Evolutionary conservation across 2,888 invertebrate species (phyloP), one percentile per base, ranked within the genome.

Genomic region (Ectemnius cavifrons): DNA sequence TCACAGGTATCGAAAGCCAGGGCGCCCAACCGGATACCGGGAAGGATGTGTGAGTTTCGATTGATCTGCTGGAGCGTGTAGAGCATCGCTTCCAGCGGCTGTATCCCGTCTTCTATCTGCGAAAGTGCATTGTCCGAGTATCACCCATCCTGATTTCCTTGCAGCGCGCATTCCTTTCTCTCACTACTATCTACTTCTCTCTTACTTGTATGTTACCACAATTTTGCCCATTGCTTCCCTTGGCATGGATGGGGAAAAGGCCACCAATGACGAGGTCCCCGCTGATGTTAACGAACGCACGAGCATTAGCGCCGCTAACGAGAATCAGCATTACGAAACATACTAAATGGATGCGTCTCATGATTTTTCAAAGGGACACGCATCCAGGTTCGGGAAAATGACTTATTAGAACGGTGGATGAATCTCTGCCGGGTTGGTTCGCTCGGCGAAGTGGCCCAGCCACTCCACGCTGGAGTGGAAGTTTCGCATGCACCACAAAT

Each of bases 1-100:
- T 92, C 92, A 82, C 93, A 93, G 14, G 92, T 92, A 85, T 93
- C 93, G 73, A 92, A 89, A 0, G 91, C 92, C 49, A 93, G 72
- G 4, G 92, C 91, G 1, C 93, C 93, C 11, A 93, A 86, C 0
- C 80, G 87, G 65, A 93, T 89, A 0, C 92, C 92, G 0, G 92
- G 92, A 5, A 92, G 87, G 20, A 92, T 85, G 8, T 75, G 78
- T 0, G 89, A 85, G 78, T 92, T 88, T 2, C 84, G 82, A 86
- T 93, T 93, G 77, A 93, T 92, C 78, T 91, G 91, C 47, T 91
- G 87, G 14, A 93, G 80, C 2, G 92, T 91, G 84, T 90, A 93
- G 58, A 93, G 81, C 86, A 93, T 89, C 0, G 93, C 93, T 84
- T 93, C 93, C 79, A 93, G 82, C 3, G 92, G 91, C 79, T 93